Conservation (phyloP, 2,888 invertebrate species). For the Drymonia ruficornis region DNA sequence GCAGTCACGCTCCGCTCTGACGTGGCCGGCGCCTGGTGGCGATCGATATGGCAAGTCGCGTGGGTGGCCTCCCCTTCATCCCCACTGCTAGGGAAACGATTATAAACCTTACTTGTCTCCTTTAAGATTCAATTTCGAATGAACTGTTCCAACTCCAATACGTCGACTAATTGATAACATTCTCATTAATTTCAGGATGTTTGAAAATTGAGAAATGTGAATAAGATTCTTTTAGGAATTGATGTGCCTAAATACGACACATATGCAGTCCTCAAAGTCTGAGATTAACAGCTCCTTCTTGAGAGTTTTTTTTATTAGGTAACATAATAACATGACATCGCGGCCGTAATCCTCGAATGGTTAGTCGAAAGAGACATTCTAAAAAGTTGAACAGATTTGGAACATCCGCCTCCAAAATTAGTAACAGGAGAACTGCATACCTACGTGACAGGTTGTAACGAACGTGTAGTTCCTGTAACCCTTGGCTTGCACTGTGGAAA, state of each 20-base stretch:
- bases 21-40: constrained; percentile 67
- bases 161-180: background rate
- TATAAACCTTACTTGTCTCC: constrained; percentile 49
- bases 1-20: constrained; percentile 63
- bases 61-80: constrained; percentile 65
- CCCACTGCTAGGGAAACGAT: constrained; percentile 42
- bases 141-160: background rate
- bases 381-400: background rate
- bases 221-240: no score
- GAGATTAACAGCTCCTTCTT: no score
- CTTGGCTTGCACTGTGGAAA: no score
- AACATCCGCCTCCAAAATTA: background rate
- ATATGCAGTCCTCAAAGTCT: no score
- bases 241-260: no score
- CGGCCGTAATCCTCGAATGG: background rate
- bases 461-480: background rate
- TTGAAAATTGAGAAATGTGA: background rate
- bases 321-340: no score
- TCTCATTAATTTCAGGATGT: background rate
- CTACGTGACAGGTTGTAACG: background rate
- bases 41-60: constrained; percentile 71
- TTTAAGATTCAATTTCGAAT: constrained; percentile 36
- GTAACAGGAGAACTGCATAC: background rate
- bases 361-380: background rate
- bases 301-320: no score